phyloP scores from a whole-genome alignment of 2,797 vertebrate genomes.

The Cryptoblepharus egeriae region DNA sequence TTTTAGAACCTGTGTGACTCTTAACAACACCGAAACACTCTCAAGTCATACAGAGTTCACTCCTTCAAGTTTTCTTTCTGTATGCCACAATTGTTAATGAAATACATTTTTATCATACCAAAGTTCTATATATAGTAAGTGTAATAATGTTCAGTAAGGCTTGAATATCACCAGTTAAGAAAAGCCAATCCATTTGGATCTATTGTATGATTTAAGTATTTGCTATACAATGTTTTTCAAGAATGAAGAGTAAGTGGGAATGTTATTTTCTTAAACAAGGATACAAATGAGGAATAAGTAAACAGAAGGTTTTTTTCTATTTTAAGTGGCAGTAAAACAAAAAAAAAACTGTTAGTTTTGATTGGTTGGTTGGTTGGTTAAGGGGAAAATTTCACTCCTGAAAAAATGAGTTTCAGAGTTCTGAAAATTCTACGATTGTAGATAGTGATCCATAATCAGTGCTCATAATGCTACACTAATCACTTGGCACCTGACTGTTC shows the following conservation, averaged over 20 bases:
- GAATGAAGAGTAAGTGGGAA: background rate
- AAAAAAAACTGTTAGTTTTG: background rate
- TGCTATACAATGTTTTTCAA: background rate
- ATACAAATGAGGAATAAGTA: background rate
- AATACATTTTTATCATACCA: background rate
- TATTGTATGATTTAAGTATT: background rate
- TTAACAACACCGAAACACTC: slow-evolving; percentile 25
- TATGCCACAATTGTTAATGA: background rate
- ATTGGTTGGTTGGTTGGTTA: background rate
- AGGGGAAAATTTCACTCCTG: slow-evolving; percentile 26
- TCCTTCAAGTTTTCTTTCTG: background rate
- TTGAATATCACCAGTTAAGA: slow-evolving; percentile 8
- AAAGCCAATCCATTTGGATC: background rate
- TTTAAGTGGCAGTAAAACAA: background rate
- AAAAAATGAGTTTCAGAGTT: slow-evolving; percentile 9
- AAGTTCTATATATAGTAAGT: background rate
- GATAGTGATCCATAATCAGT: background rate
- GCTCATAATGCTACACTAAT: background rate
- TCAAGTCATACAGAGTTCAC: background rate
- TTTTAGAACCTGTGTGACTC: slow-evolving; percentile 59
- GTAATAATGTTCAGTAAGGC: background rate
- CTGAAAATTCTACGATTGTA: background rate
- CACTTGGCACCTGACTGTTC: background rate
- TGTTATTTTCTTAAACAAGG: background rate
- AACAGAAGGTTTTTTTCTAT: background rate